Evolutionary conservation across 1,140 invertebrate genomes (phyloP).

Genomic region (Brachystomella parvula): DNA sequence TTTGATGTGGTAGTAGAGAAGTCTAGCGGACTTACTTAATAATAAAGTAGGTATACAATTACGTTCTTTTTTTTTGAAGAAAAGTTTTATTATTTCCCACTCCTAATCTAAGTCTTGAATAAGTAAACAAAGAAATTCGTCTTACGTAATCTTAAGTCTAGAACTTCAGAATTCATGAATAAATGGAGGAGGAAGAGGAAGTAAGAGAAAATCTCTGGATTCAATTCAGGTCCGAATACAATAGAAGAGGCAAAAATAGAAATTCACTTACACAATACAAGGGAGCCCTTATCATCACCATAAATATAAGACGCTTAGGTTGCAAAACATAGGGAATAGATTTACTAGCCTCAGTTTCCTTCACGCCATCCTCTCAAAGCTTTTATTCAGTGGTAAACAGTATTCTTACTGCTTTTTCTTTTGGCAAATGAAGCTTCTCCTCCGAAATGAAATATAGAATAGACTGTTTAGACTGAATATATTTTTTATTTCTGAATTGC

Average conservation of each 20-base stretch:
- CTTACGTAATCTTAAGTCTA: not conserved
- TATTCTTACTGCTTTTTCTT: not conserved
- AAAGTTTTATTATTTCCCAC: not conserved
- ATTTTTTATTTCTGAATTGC: no score
- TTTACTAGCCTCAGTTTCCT: no score
- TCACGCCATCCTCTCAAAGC: no score
- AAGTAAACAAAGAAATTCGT: constrained; percentile 1
- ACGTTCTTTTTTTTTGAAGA: not conserved
- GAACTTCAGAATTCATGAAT: constrained; percentile 8
- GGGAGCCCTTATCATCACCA: no score
- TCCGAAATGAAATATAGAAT: no score
- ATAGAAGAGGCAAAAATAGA: not conserved
- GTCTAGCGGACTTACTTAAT: not conserved
- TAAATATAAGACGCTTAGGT: not conserved
- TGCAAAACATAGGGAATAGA: not conserved
- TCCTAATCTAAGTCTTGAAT: not conserved
- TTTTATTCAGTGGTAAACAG: not conserved
- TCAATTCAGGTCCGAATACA: not conserved
- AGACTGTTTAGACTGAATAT: no score
- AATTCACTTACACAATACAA: no score
- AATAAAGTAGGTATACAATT: not conserved
- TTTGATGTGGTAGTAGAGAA: not conserved
- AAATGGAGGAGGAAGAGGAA: not conserved
- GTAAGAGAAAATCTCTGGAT: not conserved
- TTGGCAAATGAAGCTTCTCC: not conserved